These are phyloP conservation scores for Cenopis cana DNA, from an alignment of 2,888 invertebrate species.

Conservation along the genomic window DNA sequence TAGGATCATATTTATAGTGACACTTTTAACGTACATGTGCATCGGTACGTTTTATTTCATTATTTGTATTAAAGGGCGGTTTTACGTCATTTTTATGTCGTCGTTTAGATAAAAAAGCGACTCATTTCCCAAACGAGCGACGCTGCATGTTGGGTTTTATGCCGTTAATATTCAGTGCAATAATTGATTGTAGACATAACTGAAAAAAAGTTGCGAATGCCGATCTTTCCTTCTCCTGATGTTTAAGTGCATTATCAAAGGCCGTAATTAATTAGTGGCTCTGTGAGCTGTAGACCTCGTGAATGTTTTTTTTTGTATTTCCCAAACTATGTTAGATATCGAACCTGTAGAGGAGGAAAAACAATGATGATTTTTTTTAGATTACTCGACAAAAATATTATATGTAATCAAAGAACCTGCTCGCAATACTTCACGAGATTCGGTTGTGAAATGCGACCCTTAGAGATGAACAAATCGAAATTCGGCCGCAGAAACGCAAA, in stretches of 20 bases:
- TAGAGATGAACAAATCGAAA: too few species aligned
- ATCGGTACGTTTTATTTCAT: slow-evolving; percentile 67
- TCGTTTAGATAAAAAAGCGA: slow-evolving; percentile 79
- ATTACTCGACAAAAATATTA: too few species aligned
- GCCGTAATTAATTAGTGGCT: too few species aligned
- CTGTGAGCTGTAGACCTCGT: too few species aligned
- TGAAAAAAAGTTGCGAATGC: neutral
- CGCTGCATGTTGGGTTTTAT: slow-evolving; percentile 45
- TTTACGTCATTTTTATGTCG: slow-evolving; percentile 76
- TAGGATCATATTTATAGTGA: slow-evolving; percentile 36
- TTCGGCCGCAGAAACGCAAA: too few species aligned
- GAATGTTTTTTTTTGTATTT: too few species aligned
- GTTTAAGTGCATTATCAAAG: neutral
- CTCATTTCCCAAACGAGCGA: slow-evolving; percentile 70
- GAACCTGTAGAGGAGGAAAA: too few species aligned
- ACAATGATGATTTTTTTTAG: too few species aligned
- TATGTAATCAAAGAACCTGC: too few species aligned
- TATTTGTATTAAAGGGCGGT: slow-evolving; percentile 70
- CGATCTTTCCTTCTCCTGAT: neutral
- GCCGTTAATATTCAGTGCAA: slow-evolving; percentile 16
- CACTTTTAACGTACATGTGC: slow-evolving; percentile 48
- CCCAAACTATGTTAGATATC: too few species aligned
- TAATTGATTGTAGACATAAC: slow-evolving; percentile 14
- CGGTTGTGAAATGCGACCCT: too few species aligned
- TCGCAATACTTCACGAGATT: too few species aligned